Evolutionary conservation across 2,113 vertebrate species (phyloP).

Genomic region (Lontra canadensis): DNA sequence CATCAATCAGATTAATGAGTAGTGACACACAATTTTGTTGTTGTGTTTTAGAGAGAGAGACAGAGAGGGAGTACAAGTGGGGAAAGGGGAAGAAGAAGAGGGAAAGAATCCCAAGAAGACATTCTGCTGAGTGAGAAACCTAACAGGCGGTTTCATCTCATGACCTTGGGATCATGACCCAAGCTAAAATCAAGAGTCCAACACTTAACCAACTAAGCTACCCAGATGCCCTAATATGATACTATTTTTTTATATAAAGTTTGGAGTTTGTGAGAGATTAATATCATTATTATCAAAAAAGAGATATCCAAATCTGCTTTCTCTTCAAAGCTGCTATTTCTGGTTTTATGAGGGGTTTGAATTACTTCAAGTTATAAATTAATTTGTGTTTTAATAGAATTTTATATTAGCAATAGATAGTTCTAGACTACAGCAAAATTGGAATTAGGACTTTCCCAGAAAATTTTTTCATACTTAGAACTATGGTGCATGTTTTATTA

Average conservation of each 20-base stretch:
- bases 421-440: not conserved
- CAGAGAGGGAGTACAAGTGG: not conserved
- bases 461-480: not conserved
- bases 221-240: not conserved
- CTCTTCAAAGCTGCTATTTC: not conserved
- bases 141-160: not conserved
- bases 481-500: not conserved
- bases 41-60: no score
- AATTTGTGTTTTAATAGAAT: not conserved
- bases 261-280: not conserved
- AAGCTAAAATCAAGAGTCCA: not conserved
- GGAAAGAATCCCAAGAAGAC: not conserved
- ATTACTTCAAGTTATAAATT: not conserved
- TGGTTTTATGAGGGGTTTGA: not conserved
- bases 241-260: not conserved
- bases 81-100: not conserved
- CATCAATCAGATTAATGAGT: not conserved
- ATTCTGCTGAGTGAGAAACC: not conserved
- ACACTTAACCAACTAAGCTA: not conserved
- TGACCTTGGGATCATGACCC: not conserved
- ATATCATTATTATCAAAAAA: not conserved
- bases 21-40: not conserved
- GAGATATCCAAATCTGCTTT: not conserved
- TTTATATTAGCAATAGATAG: not conserved
- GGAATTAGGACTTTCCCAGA: not conserved